Base-by-base conservation (phyloP, 2,113 vertebrate species). In the Ptilorrhoa leucosticta region DNA sequence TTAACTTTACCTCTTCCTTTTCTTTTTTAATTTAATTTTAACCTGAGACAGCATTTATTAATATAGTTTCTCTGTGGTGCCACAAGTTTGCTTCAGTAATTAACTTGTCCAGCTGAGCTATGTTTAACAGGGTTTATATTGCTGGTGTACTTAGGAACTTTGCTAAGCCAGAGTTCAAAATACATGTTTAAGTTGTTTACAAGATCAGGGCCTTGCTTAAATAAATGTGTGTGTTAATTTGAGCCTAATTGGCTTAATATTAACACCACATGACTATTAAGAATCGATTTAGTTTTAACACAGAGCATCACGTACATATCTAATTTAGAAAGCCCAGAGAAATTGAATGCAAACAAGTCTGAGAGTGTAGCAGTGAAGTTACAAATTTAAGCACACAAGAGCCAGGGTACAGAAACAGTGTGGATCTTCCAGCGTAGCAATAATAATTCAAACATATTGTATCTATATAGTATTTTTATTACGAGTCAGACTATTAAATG, bases 401-500 rank as follows among this genome's bases (percentile, higher is more conserved):
- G 88, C 64, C 54, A 89, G 88, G 88, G 68, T 97, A 94, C 64
- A 90, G 96, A 93, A 97, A 94, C 85, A 89, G 71, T 86, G 79
- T 2, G 6, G 79, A 94, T 94, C 94, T 88, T 94, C 79, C 82
- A 93, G 83, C 0, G 1, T 24, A 92, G 92, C 45, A 69, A 92
- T 88, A 96, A 94, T 95, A 96, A 95, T 83, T 96, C 94, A 95
- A 93, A 77, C 94, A 90, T 96, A 96, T 94, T 96, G 92, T 97
- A 92, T 89, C 95, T 92, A 94, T 95, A 96, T 97, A 95, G 78
- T 97, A 93, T 95, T 97, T 97, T 97, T 96, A 97, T 95, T 95
- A 92, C 92, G 86, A 97, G 95, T 95, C 92, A 94, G 80, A 80
- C 92, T 97, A 96, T 96, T 97, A 96, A 97, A 97, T 96, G 94